Evolutionary conservation across 2,888 invertebrate genomes (phyloP), one percentile per base, ranked within the genome.

Genomic region (Ethmia dodecea): DNA sequence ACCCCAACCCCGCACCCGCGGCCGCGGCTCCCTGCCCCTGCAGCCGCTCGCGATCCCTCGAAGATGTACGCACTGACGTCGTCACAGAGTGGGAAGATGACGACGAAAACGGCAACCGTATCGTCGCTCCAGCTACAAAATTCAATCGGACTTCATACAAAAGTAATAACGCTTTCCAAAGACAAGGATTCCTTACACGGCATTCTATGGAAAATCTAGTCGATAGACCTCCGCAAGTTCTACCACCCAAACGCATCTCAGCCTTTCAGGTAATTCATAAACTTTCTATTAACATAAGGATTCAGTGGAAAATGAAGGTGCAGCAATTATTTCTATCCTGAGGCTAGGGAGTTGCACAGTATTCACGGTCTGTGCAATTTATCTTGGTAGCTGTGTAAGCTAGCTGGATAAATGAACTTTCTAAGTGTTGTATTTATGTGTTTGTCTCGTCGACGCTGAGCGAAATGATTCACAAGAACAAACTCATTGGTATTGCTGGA

Each of bases 201-300:
- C 88, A 91, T 44, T 92, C 92, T 0, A 91, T 92, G 90, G 92
- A 93, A 65, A 92, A 92, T 70, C 78, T 92, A 45, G 89, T 79
- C 48, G 89, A 89, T 51, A 79, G 84, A 55, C 71, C 78, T 41
- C 88, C 84, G 43, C 81, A 86, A 55, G 67, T 87, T 56, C 63
- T 83, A 47, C 75, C 81, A 45, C 81, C 83, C 57, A 87, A 88
- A 79, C 81, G 88, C 59, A 71, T 79, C 58, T 79, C 87, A 56
- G 80, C 75, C 51, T 83, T 84, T 62, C 88, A 89, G 89, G 89
- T 89, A 84, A 80, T 66, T 70, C 60, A 49, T 46, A 51, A 58
- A 66, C 76, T 78, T 77, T 77, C 77, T 78, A 78, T 12, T 42
- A 48, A 58, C 57, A 55, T 55, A 52, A 57, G 55, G 57, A 60